Percentiles rank a stretch among this genome's conserved stretches.
Conservation (phyloP, 2,113 vertebrate genomes). For the Mormyrus lacerda region DNA sequence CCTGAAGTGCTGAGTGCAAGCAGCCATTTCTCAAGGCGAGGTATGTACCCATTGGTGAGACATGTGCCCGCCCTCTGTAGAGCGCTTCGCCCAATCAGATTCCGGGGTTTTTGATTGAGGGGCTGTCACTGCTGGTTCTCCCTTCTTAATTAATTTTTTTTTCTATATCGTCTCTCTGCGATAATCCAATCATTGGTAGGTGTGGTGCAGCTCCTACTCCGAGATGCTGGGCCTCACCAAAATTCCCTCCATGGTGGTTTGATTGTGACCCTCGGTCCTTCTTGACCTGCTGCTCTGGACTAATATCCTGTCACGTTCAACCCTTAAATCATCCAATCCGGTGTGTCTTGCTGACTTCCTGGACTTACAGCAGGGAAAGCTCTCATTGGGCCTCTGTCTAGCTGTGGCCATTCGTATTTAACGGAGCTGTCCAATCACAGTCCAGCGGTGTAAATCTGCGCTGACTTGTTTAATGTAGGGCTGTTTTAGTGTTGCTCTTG, state of each 20-base stretch:
- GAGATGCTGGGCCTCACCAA: neutral
- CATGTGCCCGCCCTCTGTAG: neutral
- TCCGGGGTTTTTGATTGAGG: neutral
- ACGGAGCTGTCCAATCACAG: neutral
- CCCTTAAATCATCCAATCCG: neutral
- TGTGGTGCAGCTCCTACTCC: neutral
- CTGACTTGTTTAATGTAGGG: neutral
- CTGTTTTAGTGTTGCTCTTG: neutral
- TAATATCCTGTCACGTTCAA: neutral
- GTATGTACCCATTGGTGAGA: conserved; percentile 52
- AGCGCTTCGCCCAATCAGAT: neutral
- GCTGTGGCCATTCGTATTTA: neutral
- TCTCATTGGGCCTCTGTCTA: too few relatives aligned
- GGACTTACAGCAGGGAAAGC: neutral
- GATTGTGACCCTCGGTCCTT: neutral
- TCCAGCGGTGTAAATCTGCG: neutral
- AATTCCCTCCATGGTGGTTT: neutral
- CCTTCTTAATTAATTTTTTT: neutral
- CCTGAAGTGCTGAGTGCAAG: conserved; percentile 52
- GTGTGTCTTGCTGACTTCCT: neutral
- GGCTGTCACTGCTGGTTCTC: neutral
- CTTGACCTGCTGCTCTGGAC: neutral
- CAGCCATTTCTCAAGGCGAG: conserved; percentile 43
- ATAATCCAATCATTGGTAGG: neutral
- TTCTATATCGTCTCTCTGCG: neutral